Evolutionary conservation across 1,140 invertebrate genomes (phyloP).

Genomic region (Sitobion miscanthi): DNA sequence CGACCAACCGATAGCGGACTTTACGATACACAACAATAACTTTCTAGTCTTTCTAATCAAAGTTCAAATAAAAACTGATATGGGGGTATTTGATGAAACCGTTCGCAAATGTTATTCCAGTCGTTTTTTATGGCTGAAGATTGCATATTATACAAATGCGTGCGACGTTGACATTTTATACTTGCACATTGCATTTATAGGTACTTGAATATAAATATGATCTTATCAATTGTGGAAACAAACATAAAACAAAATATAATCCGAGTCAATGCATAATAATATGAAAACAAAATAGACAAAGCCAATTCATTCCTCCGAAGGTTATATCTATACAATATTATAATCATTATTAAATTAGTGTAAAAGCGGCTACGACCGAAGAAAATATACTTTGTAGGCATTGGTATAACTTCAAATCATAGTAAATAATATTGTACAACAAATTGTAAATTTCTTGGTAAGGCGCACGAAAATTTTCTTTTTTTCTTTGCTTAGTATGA

Average conservation of each 20-base stretch:
- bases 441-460: neutral
- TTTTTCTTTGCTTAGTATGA: neutral
- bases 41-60: conserved; percentile 21
- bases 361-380: neutral
- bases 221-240: conserved; percentile 6
- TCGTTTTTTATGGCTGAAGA: neutral
- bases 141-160: neutral
- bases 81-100: neutral
- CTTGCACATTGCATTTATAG: neutral
- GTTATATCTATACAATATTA: neutral
- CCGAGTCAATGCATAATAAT: neutral
- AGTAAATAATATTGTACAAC: neutral
- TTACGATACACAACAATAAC: neutral
- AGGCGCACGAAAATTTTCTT: neutral
- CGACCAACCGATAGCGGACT: neutral
- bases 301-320: neutral
- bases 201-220: neutral
- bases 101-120: neutral
- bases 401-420: neutral
- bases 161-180: neutral
- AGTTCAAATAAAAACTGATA: neutral
- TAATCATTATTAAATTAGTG: neutral
- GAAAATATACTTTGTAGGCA: neutral
- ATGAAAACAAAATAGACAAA: neutral
- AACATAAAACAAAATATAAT: conserved; percentile 12